Percentiles rank a stretch among this genome's conserved stretches.
phyloP scores from a whole-genome alignment of 2,888 invertebrate species.

The Ophion slaviceki region DNA sequence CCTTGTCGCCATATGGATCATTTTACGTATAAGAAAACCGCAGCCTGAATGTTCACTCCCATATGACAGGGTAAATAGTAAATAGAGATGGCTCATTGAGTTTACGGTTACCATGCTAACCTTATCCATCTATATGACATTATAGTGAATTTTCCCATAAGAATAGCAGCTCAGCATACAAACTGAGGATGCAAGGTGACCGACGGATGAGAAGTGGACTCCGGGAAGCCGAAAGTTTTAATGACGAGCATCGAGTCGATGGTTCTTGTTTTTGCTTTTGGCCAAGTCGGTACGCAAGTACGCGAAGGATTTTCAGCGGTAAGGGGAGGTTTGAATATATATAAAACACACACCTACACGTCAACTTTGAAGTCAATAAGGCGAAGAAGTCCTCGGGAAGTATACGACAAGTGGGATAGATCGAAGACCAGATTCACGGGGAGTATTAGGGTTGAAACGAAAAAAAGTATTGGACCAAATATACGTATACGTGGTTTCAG shows the following conservation, averaged over 20 bases:
- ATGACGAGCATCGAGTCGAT: constrained; percentile 72
- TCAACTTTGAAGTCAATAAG: constrained; percentile 1
- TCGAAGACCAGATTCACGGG: constrained; percentile 33
- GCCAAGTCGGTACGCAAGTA: background rate
- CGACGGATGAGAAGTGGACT: background rate
- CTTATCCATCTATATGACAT: background rate
- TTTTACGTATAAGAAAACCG: no score
- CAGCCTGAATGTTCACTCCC: no score
- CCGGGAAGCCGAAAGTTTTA: constrained; percentile 65
- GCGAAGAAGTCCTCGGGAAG: constrained; percentile 10
- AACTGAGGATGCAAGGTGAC: background rate
- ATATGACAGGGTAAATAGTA: background rate
- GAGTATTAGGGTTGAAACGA: constrained; percentile 17
- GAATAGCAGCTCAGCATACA: background rate
- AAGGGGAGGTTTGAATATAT: background rate
- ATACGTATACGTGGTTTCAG: background rate
- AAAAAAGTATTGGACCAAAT: constrained; percentile 28
- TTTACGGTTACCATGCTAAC: background rate
- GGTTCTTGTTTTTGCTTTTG: constrained; percentile 55
- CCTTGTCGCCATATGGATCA: no score
- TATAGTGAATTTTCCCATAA: background rate
- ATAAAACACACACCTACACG: background rate
- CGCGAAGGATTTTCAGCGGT: background rate
- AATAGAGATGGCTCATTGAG: background rate
- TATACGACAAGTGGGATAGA: constrained; percentile 15